A percentile compares a stretch with the other conserved stretches of the same genome.
These are phyloP conservation scores for Antechinus stuartii DNA, from an alignment of 2,113 vertebrate genomes.

Conservation along the genomic window DNA sequence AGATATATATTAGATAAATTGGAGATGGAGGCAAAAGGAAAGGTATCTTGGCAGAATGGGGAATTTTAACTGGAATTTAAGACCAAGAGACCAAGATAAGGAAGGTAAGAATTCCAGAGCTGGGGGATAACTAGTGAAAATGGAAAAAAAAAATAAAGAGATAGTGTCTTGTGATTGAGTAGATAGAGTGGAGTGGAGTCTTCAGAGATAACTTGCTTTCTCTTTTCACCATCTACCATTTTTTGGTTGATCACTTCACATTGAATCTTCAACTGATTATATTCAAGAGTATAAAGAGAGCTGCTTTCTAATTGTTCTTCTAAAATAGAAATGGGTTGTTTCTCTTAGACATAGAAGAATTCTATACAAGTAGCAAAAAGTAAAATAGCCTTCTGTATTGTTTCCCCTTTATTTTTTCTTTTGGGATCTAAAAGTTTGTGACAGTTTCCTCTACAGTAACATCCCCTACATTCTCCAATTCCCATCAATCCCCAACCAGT, in stretches of 20 bases:
- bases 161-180: neutral
- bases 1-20: neutral
- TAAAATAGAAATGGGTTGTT: neutral
- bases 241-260: neutral
- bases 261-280: neutral
- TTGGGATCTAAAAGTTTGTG: neutral
- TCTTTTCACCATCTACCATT: neutral
- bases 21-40: neutral
- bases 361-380: neutral
- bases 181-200: neutral
- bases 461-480: neutral
- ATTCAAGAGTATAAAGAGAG: neutral
- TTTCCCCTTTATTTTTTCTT: neutral
- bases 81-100: neutral
- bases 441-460: neutral
- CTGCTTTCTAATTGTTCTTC: neutral
- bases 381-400: neutral
- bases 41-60: neutral
- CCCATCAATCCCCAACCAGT: too few relatives aligned
- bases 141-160: too few relatives aligned
- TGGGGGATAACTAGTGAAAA: neutral
- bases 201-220: neutral
- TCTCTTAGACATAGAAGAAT: neutral
- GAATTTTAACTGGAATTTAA: neutral
- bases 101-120: neutral